Evolutionary conservation across 2,888 invertebrate genomes (phyloP).

Genomic region (Aromia moschata): DNA sequence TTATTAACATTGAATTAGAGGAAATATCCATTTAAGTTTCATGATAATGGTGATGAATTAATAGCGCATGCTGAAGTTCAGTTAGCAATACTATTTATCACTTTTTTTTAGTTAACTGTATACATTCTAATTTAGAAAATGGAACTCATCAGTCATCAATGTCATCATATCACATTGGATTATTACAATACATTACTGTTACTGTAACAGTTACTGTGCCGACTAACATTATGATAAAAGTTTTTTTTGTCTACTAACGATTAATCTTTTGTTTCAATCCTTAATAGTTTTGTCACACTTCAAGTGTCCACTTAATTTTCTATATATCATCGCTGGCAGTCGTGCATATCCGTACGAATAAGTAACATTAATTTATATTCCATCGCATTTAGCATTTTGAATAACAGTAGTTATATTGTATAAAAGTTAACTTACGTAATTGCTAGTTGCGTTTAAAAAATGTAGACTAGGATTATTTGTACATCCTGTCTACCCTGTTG

Average conservation of each 20-base stretch:
- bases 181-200: too few relatives aligned
- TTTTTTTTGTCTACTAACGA: too few relatives aligned
- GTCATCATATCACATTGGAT: background rate
- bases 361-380: constrained; percentile 5
- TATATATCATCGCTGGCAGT: constrained; percentile 6
- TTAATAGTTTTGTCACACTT: background rate
- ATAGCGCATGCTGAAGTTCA: too few relatives aligned
- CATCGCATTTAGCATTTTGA: constrained; percentile 9
- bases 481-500: constrained; percentile 9
- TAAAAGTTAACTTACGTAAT: constrained; percentile 8
- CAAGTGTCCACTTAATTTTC: constrained; percentile 5
- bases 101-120: background rate
- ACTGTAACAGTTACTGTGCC: background rate
- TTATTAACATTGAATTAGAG: too few relatives aligned
- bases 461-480: background rate
- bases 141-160: background rate
- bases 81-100: too few relatives aligned
- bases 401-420: constrained; percentile 11
- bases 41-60: too few relatives aligned
- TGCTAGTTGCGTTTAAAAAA: background rate
- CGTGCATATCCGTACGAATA: constrained; percentile 5
- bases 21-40: too few relatives aligned
- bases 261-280: background rate
- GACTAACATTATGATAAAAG: too few relatives aligned
- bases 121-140: background rate